phyloP scores from a whole-genome alignment of 2,888 invertebrate genomes.

The Mesoligia furuncula region DNA sequence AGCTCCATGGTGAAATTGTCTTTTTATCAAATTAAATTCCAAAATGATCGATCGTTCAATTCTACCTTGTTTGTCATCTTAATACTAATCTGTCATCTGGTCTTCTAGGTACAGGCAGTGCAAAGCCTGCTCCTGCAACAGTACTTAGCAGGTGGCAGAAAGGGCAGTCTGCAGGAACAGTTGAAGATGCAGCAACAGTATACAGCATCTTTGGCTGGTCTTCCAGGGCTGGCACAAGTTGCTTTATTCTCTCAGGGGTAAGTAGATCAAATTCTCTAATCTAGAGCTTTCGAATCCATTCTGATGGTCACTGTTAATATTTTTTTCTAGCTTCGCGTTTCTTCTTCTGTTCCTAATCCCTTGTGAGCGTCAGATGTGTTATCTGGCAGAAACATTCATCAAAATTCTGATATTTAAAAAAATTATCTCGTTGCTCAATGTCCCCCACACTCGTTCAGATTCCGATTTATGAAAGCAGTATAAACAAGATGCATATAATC shows the following conservation, averaged over 20 bases:
- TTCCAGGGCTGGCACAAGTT: slow-evolving; percentile 86
- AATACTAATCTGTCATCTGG: slow-evolving; percentile 6
- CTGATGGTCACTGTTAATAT: not conserved
- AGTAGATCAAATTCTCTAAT: slow-evolving; percentile 47
- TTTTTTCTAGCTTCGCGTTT: not conserved
- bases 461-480: not conserved
- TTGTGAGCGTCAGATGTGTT: not conserved
- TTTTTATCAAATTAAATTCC: not conserved
- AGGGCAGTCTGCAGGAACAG: slow-evolving; percentile 86
- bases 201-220: slow-evolving; percentile 85
- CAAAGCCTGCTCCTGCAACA: slow-evolving; percentile 88
- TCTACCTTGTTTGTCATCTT: not conserved
- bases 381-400: not conserved
- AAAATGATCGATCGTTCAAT: not conserved
- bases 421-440: not conserved
- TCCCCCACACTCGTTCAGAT: not conserved
- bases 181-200: slow-evolving; percentile 88
- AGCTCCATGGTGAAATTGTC: too few relatives aligned
- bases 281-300: not conserved
- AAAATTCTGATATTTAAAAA: not conserved
- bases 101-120: slow-evolving; percentile 85
- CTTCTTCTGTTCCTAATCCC: not conserved
- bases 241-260: slow-evolving; percentile 88
- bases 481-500: not conserved
- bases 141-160: slow-evolving; percentile 85